A percentile compares a stretch with the other conserved stretches of the same genome.
Conservation (phyloP, 2,113 vertebrate genomes). For the Bufo gargarizans region DNA sequence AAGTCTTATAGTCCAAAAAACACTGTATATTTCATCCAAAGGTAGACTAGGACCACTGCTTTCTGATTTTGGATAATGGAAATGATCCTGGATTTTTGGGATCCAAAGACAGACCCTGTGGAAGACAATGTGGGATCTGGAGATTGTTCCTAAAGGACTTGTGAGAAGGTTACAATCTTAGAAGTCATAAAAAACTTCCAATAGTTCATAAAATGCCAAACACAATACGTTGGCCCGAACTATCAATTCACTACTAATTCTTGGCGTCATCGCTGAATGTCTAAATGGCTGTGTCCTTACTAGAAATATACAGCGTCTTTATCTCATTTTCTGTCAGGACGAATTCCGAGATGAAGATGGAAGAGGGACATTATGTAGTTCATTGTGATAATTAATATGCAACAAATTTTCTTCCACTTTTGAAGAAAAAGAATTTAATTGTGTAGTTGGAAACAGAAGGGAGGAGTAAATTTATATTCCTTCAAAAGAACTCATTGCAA, state of each 20-base stretch:
- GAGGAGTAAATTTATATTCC: constrained; percentile 44
- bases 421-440: constrained; percentile 53
- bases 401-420: constrained; percentile 47
- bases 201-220: neutral
- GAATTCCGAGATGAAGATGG: constrained; percentile 19
- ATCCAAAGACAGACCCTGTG: neutral
- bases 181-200: neutral
- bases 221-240: neutral
- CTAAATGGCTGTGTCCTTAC: neutral
- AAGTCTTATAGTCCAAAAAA: too few species aligned
- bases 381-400: constrained; percentile 40
- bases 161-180: neutral
- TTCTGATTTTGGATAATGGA: neutral
- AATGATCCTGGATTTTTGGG: neutral
- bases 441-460: constrained; percentile 42
- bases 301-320: constrained; percentile 12
- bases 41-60: neutral
- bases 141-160: neutral
- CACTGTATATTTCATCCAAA: too few species aligned
- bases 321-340: constrained; percentile 27
- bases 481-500: constrained; percentile 16
- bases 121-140: neutral
- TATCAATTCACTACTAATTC: constrained; percentile 4
- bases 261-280: neutral
- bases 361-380: constrained; percentile 44